Conservation (phyloP, 1,140 invertebrate species). For the Choristoneura fumiferana region DNA sequence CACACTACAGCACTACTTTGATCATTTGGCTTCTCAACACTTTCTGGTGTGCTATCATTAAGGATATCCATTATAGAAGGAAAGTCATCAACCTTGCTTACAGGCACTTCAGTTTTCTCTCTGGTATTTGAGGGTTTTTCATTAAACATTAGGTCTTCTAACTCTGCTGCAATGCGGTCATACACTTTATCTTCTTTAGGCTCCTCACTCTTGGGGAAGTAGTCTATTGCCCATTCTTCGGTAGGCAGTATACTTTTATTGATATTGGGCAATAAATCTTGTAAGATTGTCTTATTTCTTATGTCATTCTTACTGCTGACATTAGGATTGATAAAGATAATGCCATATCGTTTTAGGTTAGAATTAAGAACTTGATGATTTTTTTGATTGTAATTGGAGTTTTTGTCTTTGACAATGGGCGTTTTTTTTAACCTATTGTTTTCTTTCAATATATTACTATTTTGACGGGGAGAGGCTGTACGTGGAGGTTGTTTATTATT, state of each 20-base stretch:
- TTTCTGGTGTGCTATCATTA: constrained; percentile 60
- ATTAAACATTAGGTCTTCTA: constrained; percentile 74
- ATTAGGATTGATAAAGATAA: constrained; percentile 61
- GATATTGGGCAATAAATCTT: constrained; percentile 57
- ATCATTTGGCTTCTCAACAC: constrained; percentile 38
- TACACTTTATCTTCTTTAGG: constrained; percentile 71
- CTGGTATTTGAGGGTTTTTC: constrained; percentile 42
- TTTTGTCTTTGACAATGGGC: constrained; percentile 42
- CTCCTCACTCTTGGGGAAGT: constrained; percentile 63
- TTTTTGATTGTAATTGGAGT: constrained; percentile 33
- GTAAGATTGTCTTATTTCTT: constrained; percentile 45
- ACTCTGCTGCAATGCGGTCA: constrained; percentile 73
- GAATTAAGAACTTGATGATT: constrained; percentile 29
- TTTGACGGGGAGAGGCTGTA: constrained; percentile 19
- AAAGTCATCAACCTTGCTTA: constrained; percentile 69
- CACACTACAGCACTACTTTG: constrained; percentile 44
- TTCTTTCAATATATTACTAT: constrained; percentile 61
- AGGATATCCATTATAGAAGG: constrained; percentile 77
- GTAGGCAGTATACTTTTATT: constrained; percentile 61
- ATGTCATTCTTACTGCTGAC: constrained; percentile 41
- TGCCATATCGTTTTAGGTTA: constrained; percentile 58
- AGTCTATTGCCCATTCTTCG: constrained; percentile 71
- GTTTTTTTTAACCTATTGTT: constrained; percentile 58
- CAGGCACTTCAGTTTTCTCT: constrained; percentile 31
- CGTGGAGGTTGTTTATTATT: constrained; percentile 25